Evolutionary conservation across 2,888 invertebrate species (phyloP).

Genomic region (Tachina grossa): DNA sequence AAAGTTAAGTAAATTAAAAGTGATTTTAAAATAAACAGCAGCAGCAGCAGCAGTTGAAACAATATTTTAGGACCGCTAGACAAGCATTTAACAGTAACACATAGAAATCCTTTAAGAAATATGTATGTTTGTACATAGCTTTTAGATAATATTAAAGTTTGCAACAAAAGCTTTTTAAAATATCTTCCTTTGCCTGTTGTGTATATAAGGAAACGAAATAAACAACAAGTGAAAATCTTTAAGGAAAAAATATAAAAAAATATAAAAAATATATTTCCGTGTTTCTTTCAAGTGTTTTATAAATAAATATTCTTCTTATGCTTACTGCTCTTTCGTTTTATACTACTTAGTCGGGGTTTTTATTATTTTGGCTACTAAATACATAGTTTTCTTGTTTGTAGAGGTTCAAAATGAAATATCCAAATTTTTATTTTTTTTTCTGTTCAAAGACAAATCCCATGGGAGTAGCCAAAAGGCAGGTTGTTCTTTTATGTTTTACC

Average conservation of each 20-base stretch:
- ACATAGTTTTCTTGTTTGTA: not conserved
- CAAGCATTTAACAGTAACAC: constrained; percentile 8
- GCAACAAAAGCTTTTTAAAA: not conserved
- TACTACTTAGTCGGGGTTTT: not conserved
- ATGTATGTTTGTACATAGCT: not conserved
- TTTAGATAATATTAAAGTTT: constrained; percentile 16
- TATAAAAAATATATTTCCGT: constrained; percentile 4
- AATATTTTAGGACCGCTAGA: not conserved
- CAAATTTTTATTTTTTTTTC: constrained; percentile 34
- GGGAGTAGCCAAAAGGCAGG: constrained; percentile 38
- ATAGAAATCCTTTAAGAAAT: constrained; percentile 3
- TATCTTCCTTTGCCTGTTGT: not conserved
- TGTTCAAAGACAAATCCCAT: constrained; percentile 25
- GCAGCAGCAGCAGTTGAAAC: not conserved
- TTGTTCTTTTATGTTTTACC: constrained; percentile 14
- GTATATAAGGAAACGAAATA: not conserved
- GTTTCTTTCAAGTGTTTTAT: constrained; percentile 10
- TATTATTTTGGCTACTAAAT: constrained; percentile 18
- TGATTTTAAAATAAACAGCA: constrained; percentile 7
- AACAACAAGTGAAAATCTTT: constrained; percentile 29
- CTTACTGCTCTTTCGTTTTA: not conserved
- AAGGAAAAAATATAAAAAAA: constrained; percentile 11
- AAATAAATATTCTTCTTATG: constrained; percentile 43
- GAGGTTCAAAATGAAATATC: constrained; percentile 45
- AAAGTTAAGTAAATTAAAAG: constrained; percentile 46